Evolutionary conservation across 2,888 invertebrate genomes (phyloP), one percentile per base, ranked within the genome.

Genomic region (Drosophila borealis): DNA sequence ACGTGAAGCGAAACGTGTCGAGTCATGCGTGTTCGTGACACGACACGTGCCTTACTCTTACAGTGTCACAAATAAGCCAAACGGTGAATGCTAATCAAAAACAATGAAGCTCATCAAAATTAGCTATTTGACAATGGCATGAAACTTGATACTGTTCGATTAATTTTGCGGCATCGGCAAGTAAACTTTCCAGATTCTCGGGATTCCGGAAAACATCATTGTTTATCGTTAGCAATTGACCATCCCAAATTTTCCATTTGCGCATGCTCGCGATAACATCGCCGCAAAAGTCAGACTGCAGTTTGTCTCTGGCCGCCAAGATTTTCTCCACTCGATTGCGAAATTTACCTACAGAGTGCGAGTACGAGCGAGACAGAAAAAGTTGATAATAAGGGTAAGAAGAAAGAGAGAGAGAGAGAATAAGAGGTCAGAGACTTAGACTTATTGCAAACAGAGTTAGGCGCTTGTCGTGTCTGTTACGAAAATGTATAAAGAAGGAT

Each of bases 201-300:
- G 83, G 88, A 9, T 55, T 55, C 8, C 61, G 55, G 13, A 84
- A 81, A 0, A 90, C 36, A 17, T 78, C 48, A 0, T 65, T 50
- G 33, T 54, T 65, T 0, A 91, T 56, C 0, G 21, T 29, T 3
- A 82, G 14, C 8, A 72, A 51, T 0, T 68, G 29, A 11, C 73
- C 74, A 21, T 59, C 46, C 55, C 90, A 70, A 19, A 91, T 85
- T 3, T 78, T 75, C 90, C 90, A 92, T 37, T 85, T 81, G 10
- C 79, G 80, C 89, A 92, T 90, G 55, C 89, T 90, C 0, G 69
- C 29, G 0, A 90, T 76, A 10, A 91, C 80, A 65, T 90, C 87
- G 6, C 70, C 50, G 37, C 90, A 89, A 44, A 87, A 83, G 25
- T 77, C 64, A 0, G 17, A 14, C 2, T 21, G 42, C 0, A 10